Evolutionary conservation across 2,797 vertebrate species (phyloP).

Genomic region (Eutrigla gurnardus): DNA sequence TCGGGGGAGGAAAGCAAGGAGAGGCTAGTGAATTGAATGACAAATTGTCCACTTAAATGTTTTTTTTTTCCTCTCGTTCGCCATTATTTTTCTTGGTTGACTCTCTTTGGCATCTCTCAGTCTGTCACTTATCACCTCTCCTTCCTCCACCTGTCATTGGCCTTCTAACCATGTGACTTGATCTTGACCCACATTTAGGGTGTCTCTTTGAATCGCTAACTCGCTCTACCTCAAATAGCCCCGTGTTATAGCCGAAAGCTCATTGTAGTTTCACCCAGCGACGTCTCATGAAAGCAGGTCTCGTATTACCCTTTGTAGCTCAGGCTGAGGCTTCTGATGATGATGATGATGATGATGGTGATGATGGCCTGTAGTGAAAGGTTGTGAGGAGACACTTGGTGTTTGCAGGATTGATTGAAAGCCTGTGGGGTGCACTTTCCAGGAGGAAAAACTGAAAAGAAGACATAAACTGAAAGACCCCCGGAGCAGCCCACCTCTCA

Average conservation of each 20-base stretch:
- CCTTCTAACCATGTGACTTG: slow-evolving; percentile 50
- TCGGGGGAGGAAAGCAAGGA: slow-evolving; percentile 41
- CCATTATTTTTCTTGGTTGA: slow-evolving; percentile 37
- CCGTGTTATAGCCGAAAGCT: slow-evolving; percentile 59
- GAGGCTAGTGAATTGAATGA: slow-evolving; percentile 15
- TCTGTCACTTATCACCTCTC: neutral
- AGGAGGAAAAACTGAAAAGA: slow-evolving; percentile 45
- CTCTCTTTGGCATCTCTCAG: slow-evolving; percentile 17
- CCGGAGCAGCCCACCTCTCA: slow-evolving; percentile 26
- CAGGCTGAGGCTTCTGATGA: slow-evolving; percentile 61
- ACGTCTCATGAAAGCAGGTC: slow-evolving; percentile 80
- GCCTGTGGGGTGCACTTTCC: slow-evolving; percentile 48
- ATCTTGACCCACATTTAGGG: slow-evolving; percentile 72
- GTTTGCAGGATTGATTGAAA: slow-evolving; percentile 68
- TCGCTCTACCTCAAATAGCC: slow-evolving; percentile 62
- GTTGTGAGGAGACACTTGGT: slow-evolving; percentile 64
- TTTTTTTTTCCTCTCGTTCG: neutral
- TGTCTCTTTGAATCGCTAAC: slow-evolving; percentile 71
- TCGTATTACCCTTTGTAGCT: slow-evolving; percentile 70
- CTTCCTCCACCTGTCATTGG: slow-evolving; percentile 13
- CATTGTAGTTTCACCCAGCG: slow-evolving; percentile 46
- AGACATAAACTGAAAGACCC: slow-evolving; percentile 49
- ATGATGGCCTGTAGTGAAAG: slow-evolving; percentile 70
- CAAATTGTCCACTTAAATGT: slow-evolving; percentile 23
- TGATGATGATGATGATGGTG: slow-evolving; percentile 57